A percentile compares a stretch with the other conserved stretches of the same genome.
Conservation (phyloP, 2,888 invertebrate genomes). For the Hyalella azteca region DNA sequence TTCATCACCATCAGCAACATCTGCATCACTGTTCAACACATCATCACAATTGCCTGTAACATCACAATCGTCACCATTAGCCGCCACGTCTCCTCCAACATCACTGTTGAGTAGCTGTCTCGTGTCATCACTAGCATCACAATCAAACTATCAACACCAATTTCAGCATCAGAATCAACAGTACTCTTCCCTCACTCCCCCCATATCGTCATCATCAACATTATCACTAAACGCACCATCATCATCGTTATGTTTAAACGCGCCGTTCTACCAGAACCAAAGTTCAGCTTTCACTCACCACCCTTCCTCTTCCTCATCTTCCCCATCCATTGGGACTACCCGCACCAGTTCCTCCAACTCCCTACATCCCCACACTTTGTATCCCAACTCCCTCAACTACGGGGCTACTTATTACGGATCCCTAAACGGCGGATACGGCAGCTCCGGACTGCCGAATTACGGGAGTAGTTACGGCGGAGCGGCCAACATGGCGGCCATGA, state of each 20-base stretch:
- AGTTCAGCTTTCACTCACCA: neutral
- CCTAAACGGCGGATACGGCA: conserved; percentile 62
- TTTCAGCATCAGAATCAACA: conserved; percentile 21
- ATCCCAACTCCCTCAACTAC: conserved; percentile 23
- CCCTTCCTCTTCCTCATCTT: neutral
- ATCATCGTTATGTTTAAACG: neutral
- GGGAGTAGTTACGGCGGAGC: neutral
- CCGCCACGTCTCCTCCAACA: conserved; percentile 21
- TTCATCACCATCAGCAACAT: neutral
- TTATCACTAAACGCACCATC: neutral
- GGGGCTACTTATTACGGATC: conserved; percentile 63
- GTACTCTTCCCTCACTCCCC: conserved; percentile 8
- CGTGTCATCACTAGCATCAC: conserved; percentile 23
- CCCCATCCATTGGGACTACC: neutral
- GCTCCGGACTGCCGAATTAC: neutral
- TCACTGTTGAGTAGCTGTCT: conserved; percentile 16
- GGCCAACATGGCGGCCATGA: conserved; percentile 34
- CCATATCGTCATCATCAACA: neutral
- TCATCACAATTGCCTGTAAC: neutral
- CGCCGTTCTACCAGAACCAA: conserved; percentile 3
- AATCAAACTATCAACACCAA: conserved; percentile 4
- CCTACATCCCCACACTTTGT: conserved; percentile 18
- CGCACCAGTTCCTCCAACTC: neutral
- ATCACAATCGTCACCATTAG: conserved; percentile 36
- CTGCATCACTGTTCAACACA: neutral